phyloP scores from a whole-genome alignment of 2,113 vertebrate genomes.

The Apaloderma vittatum region DNA sequence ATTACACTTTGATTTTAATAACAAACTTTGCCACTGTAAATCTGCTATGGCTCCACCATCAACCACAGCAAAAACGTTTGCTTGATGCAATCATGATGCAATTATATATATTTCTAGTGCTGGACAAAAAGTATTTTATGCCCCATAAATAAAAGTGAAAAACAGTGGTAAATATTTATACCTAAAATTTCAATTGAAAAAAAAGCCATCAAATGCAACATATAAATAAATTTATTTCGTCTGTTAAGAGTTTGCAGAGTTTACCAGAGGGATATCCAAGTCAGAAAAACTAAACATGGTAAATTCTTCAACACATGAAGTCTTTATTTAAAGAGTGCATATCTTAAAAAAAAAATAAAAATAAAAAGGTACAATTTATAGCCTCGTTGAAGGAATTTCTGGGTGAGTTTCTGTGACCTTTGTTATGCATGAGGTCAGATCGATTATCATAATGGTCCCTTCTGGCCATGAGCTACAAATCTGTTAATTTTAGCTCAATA shows the following conservation, averaged over 20 bases:
- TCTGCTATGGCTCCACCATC: not conserved
- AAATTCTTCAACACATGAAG: not conserved
- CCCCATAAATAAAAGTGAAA: not conserved
- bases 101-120: not conserved
- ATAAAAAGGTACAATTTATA: not conserved
- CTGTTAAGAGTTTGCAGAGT: not conserved
- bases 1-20: not conserved
- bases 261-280: not conserved
- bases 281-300: not conserved
- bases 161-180: not conserved
- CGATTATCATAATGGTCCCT: slow-evolving; percentile 66
- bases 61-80: not conserved
- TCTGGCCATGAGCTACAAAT: slow-evolving; percentile 54
- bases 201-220: not conserved
- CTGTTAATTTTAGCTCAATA: slow-evolving; percentile 73
- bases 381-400: slow-evolving; percentile 38
- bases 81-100: not conserved
- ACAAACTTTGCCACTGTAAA: not conserved
- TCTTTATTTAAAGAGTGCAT: not conserved
- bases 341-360: not conserved
- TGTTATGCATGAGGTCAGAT: slow-evolving; percentile 57
- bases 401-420: slow-evolving; percentile 31
- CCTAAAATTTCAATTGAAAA: not conserved
- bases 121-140: not conserved
- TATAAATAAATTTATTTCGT: not conserved